These are phyloP conservation scores for Drosophila persimilis DNA, from an alignment of 1,140 invertebrate genomes.

Conservation along the genomic window DNA sequence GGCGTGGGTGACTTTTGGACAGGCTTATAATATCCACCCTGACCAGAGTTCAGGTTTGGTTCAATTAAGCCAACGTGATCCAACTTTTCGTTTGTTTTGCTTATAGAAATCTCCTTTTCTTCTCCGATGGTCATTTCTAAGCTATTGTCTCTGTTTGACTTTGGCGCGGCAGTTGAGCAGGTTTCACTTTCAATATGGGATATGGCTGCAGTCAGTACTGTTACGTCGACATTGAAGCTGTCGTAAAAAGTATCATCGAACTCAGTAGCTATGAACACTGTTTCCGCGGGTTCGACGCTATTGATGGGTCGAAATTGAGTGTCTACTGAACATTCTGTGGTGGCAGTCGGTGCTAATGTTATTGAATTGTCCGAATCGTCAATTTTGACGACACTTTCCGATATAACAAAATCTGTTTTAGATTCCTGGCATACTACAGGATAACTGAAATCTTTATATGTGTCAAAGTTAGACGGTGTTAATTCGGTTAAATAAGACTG, in stretches of 20 bases:
- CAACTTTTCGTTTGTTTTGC: neutral
- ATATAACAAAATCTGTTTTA: neutral
- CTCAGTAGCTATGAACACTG: neutral
- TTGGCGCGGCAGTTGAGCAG: constrained; percentile 2
- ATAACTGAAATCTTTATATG: neutral
- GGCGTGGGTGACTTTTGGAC: constrained; percentile 3
- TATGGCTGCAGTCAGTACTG: constrained; percentile 55
- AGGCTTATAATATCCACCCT: constrained; percentile 52
- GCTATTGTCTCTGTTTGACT: constrained; percentile 1
- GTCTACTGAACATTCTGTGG: constrained; percentile 23
- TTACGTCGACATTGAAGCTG: constrained; percentile 74
- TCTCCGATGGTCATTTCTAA: constrained; percentile 1
- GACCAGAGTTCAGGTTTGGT: constrained; percentile 2
- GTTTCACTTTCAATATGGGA: constrained; percentile 23
- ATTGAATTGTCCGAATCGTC: neutral
- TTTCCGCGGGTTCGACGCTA: neutral
- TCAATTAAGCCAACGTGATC: constrained; percentile 10
- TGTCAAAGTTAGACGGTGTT: neutral
- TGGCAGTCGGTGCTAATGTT: constrained; percentile 3
- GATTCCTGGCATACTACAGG: neutral
- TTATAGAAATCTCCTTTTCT: neutral
- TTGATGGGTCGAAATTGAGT: neutral
- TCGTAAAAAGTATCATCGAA: constrained; percentile 80
- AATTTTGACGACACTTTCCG: neutral
- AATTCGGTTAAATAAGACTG: constrained; percentile 7